Evolutionary conservation across 2,113 vertebrate genomes (phyloP), one percentile per base, ranked within the genome.

Genomic region (Perca schrenkii): DNA sequence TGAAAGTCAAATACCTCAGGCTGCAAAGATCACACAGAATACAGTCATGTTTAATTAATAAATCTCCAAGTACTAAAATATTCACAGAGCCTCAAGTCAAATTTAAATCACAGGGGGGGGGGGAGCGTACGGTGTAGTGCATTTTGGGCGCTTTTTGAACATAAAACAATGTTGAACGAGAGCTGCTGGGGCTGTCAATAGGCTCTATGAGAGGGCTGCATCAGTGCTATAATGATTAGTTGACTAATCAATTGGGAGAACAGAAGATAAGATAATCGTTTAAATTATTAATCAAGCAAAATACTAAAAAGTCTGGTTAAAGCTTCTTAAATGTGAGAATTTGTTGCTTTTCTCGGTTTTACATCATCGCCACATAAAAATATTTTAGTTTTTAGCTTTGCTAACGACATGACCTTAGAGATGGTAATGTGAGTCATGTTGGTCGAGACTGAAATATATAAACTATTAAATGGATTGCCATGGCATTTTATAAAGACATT

Each of bases 41-140:
- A 61, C 52, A 7, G 78, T 52, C 78, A 87, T 79, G 70, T 87
- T 90, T 86, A 86, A 92, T 92, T 71, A 80, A 91, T 70, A 82
- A 65, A 87, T 80, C 61, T 74, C 15, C 46, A 77, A 77, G 76
- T 74, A 84, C 78, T 87, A 64, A 88, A 84, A 82, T 72, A 83
- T 83, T 83, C 76, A 80, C 57, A 46, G 49, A 77, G 76, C 88
- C 83, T 46, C 3, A 1, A 68, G 86, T 57, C 22, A 13, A 25
- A 52, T 73, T 74, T 60, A 70, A 80, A 80, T 64, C 62, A 56
- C 72, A 19, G n/a, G 61, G 50, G 49, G n/a, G 61, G 50, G 49
- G 77, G 54, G 50, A 65, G n/a, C 3, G 6, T 0, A 3, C 0
- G 5, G 5, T n/a, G 71, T 69, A 40, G 28, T 78, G 78, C 64